Base-by-base conservation (phyloP, 2,888 invertebrate genomes). In the Drosophila limbata region DNA sequence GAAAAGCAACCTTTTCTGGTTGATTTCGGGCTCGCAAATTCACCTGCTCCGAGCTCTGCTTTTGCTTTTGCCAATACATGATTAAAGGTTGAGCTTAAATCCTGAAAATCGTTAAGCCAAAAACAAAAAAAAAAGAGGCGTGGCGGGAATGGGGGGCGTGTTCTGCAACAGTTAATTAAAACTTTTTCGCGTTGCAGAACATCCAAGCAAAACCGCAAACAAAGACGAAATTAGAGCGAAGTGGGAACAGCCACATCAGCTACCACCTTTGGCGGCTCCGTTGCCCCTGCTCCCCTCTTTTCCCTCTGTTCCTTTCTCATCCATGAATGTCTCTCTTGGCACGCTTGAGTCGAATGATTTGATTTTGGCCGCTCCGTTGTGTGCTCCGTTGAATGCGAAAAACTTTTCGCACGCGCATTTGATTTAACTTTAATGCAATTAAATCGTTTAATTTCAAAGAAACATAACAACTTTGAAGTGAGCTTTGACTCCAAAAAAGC, bases 401-500 rank as follows among this genome's bases (percentile, higher is more conserved):
- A 84, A 86, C 87, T 90, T 85, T 86, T 73, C 50, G 72, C 83
- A 84, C 78, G 75, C 68, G 69, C 67, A 73, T 86, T 90, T 86
- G 69, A 90, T 88, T 86, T 71, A 81, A 74, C 76, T 90, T 84
- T 73, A 87, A 90, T 84, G 76, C 89, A 90, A 85, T 85, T 85
- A 84, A 89, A 78, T 76, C 72, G 84, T 73, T 89, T 90, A 89
- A 86, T 87, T 89, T 89, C 87, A 75, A 77, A 88, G 88, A 66
- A 77, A 69, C 53, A 84, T 51, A 63, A 40, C 63, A 72, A 62
- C 61, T 66, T 70, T 40, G 48, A 53, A 56, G 45, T 53, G 10
- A 33, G 52, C n/a, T 39, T 31, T 11, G 45, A 33, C 35, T 31
- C 4, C 4, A 1, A n/a, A 39, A n/a, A 28, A 48, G 39, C 28